Evolutionary conservation across 2,113 vertebrate species (phyloP).

Genomic region (Neotoma lepida): DNA sequence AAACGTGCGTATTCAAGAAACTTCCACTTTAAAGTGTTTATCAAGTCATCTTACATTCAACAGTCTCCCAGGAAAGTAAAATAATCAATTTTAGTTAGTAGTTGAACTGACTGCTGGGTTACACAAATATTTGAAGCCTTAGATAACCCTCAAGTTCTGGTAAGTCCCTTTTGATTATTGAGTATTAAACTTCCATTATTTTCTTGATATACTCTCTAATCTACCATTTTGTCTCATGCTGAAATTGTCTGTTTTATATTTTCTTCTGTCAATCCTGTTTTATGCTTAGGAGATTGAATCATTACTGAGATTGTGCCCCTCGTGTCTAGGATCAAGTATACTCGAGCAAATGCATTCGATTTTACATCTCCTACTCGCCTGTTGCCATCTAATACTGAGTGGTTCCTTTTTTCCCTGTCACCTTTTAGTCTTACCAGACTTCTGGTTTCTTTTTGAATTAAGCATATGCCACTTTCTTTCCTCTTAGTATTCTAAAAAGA

Average conservation of each 20-base stretch:
- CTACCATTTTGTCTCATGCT: background rate
- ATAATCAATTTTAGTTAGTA: background rate
- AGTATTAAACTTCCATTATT: background rate
- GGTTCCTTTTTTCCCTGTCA: background rate
- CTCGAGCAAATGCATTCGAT: background rate
- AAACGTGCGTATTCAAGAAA: background rate
- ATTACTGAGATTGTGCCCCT: background rate
- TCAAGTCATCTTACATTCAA: background rate
- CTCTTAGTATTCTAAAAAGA: background rate
- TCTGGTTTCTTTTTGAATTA: background rate
- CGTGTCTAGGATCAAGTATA: background rate
- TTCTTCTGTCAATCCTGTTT: background rate
- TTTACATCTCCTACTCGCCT: background rate
- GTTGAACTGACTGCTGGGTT: background rate
- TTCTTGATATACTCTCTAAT: background rate
- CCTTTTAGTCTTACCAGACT: background rate
- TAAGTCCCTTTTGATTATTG: background rate
- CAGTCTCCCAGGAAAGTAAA: background rate
- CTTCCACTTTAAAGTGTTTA: conserved; percentile 32
- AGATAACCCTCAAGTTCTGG: background rate
- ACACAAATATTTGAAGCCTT: conserved; percentile 35
- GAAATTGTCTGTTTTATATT: background rate
- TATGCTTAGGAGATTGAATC: background rate
- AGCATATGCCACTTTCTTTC: background rate
- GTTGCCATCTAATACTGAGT: background rate